Percentiles rank a stretch among this genome's conserved stretches.
phyloP scores from a whole-genome alignment of 2,888 invertebrate genomes.

The Napeogenes sylphis region DNA sequence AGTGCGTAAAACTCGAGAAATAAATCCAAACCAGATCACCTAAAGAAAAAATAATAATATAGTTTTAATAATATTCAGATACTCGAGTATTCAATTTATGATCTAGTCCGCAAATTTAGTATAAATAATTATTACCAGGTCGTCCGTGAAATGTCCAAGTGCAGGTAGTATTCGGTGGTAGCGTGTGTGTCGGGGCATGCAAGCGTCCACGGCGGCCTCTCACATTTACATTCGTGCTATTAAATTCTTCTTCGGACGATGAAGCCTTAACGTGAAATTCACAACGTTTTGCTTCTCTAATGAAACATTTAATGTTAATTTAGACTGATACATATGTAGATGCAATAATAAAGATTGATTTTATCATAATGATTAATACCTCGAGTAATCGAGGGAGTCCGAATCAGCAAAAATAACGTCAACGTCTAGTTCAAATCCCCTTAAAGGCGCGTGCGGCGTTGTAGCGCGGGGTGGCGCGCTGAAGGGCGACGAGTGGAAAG shows the following conservation, averaged over 20 bases:
- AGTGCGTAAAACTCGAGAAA: constrained; percentile 90
- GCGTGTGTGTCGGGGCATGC: constrained; percentile 88
- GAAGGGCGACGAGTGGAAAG: constrained; percentile 90
- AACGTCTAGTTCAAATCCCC: constrained; percentile 89
- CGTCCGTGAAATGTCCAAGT: constrained; percentile 90
- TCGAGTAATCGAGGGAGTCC: constrained; percentile 89
- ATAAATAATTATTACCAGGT: constrained; percentile 56
- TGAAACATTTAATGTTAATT: not conserved
- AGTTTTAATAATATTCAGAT: not conserved
- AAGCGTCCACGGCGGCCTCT: constrained; percentile 84
- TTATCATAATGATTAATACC: constrained; percentile 39
- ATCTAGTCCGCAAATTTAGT: not conserved
- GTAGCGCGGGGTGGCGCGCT: constrained; percentile 84
- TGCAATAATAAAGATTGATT: not conserved
- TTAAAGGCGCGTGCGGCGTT: constrained; percentile 81
- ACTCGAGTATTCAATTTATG: too few relatives aligned
- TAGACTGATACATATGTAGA: not conserved
- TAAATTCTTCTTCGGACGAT: constrained; percentile 77
- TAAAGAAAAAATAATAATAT: constrained; percentile 30
- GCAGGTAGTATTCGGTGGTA: constrained; percentile 91
- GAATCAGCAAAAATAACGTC: constrained; percentile 93
- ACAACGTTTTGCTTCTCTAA: constrained; percentile 78
- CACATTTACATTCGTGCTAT: constrained; percentile 57
- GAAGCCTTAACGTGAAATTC: constrained; percentile 88
- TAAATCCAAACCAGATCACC: constrained; percentile 91